Base-by-base conservation (phyloP, 1,140 invertebrate genomes). In the Lepidotrigona ventralis region DNA sequence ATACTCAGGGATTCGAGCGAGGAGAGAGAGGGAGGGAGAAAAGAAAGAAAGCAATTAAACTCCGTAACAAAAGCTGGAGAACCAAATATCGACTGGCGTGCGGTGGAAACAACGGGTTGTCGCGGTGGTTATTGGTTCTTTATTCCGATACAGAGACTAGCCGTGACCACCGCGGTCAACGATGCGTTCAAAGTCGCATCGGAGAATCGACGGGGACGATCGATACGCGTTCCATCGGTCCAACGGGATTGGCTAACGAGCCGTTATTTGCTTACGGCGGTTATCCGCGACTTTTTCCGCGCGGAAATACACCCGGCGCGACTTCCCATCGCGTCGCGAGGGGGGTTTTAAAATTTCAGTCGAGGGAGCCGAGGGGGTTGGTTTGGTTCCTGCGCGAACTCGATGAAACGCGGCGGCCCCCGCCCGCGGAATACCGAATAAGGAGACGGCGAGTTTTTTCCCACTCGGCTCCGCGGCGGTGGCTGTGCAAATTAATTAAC, bases 211-310 rank as follows among this genome's bases (percentile, higher is more conserved):
- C 84, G 33, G 17, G 76, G 54, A 19, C 71, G 86, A 87, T 86
- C 85, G 86, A 84, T 84, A 86, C 81, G 15, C 56, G 53, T 46
- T 77, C 66, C 54, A 80, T 74, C 85, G 39, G 63, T 68, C 64
- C 73, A 74, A 80, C 78, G 75, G 86, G 85, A 88, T 85, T 84
- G 85, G 75, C 83, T 88, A 89, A 88, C 87, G 88, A 89, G 87
- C 54, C 63, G 81, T 83, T 86, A 82, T 89, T 89, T 88, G 85
- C 81, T 88, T 86, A 84, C 77, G 69, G 86, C 85, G 79, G 33
- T 72, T 74, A 66, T 21, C 75, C 79, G 81, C 76, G 73, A 83
- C 78, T 79, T 83, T 23, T 84, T 29, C 86, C 75, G 64, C 78
- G 63, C 17, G 56, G 73, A 46, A 79, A 79, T 56, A 68, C 39